Evolutionary conservation across 2,113 vertebrate species (phyloP).

Genomic region (Chaetorhynchus papuensis): DNA sequence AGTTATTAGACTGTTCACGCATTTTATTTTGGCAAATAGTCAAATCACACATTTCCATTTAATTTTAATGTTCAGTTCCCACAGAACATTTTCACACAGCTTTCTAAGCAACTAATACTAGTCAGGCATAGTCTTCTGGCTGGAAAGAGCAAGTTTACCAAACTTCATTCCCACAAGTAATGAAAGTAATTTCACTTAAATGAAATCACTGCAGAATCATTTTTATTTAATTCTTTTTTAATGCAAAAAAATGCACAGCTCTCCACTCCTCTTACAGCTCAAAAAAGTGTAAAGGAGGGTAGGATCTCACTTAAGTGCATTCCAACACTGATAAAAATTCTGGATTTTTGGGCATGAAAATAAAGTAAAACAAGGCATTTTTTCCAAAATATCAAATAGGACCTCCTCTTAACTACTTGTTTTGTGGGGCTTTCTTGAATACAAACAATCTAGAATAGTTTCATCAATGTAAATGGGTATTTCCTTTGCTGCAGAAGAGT

Average conservation of each 20-base stretch:
- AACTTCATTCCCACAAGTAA: not conserved
- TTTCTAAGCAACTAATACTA: not conserved
- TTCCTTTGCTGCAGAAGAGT: not conserved
- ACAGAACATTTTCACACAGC: not conserved
- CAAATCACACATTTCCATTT: not conserved
- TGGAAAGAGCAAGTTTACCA: not conserved
- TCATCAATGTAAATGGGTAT: not conserved
- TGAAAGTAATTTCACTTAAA: not conserved
- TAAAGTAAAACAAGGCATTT: not conserved
- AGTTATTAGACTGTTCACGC: not conserved
- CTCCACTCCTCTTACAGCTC: not conserved
- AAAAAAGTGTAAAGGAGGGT: not conserved
- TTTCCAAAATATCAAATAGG: not conserved
- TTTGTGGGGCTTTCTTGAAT: not conserved
- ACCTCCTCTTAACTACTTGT: not conserved
- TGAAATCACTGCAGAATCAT: not conserved
- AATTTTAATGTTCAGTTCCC: not conserved
- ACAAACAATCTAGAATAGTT: not conserved
- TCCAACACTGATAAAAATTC: not conserved
- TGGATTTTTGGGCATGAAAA: not conserved
- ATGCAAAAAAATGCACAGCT: not conserved
- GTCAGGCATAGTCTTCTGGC: not conserved
- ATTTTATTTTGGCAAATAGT: conserved; percentile 26
- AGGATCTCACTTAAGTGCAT: not conserved
- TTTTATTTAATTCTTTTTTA: not conserved